A percentile compares a stretch with the other conserved stretches of the same genome.
phyloP scores from a whole-genome alignment of 2,888 invertebrate genomes.

The Synanthedon andrenaeformis region DNA sequence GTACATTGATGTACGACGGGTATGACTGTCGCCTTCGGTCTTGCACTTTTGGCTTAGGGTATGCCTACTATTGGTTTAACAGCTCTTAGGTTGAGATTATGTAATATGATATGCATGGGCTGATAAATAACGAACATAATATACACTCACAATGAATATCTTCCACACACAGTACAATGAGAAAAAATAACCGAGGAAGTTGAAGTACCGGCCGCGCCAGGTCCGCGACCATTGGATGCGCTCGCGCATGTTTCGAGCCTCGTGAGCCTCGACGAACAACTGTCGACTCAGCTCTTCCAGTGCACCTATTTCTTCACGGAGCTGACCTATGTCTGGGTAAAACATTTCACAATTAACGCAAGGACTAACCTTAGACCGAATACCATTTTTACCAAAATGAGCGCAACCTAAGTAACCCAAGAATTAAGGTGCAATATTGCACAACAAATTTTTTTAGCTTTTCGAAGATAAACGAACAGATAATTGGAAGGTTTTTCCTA shows the following conservation, averaged over 20 bases:
- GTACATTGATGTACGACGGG: too few species aligned
- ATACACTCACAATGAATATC: slow-evolving; percentile 93
- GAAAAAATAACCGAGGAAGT: slow-evolving; percentile 98
- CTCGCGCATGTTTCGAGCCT: slow-evolving; percentile 91
- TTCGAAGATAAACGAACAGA: too few species aligned
- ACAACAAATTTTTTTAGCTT: too few species aligned
- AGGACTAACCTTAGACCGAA: background rate
- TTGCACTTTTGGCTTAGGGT: too few species aligned
- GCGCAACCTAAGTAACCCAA: too few species aligned
- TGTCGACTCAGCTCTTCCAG: slow-evolving; percentile 94
- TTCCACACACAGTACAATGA: slow-evolving; percentile 99
- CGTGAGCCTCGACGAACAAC: slow-evolving; percentile 95
- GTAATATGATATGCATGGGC: too few species aligned
- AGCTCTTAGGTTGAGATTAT: too few species aligned
- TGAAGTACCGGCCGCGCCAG: slow-evolving; percentile 98
- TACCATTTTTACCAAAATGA: too few species aligned
- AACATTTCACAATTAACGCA: slow-evolving; percentile 1
- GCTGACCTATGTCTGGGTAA: slow-evolving; percentile 77
- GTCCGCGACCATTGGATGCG: slow-evolving; percentile 95
- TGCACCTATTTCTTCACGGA: slow-evolving; percentile 86
- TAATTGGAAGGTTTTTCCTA: too few species aligned
- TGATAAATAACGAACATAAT: background rate
- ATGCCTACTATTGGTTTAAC: too few species aligned
- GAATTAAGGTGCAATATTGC: too few species aligned
- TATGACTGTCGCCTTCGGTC: too few species aligned